Percentiles rank a stretch among this genome's conserved stretches.
Conservation (phyloP, 2,888 invertebrate species). For the Pachliopta kotzebuea region DNA sequence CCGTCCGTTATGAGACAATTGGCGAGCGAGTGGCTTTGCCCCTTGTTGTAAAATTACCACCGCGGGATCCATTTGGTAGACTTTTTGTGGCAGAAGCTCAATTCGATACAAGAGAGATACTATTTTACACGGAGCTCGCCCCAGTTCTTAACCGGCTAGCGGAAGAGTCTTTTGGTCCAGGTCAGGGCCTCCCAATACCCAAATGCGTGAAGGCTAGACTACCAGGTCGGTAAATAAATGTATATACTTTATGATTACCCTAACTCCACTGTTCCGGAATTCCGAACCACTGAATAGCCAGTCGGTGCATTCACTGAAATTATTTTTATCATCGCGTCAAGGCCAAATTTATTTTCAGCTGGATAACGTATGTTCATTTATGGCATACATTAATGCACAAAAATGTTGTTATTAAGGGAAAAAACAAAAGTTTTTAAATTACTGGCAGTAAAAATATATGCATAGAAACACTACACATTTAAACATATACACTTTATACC, state of each 20-base stretch:
- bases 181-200: constrained; percentile 68
- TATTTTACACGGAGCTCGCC: constrained; percentile 89
- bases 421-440: too few relatives aligned
- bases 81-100: constrained; percentile 91
- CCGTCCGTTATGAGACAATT: constrained; percentile 80
- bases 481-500: too few relatives aligned
- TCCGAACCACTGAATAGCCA: neutral
- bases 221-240: constrained; percentile 58
- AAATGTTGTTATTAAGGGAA: too few relatives aligned
- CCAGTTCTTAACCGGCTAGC: constrained; percentile 86
- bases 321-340: constrained; percentile 21
- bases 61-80: constrained; percentile 88
- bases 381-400: neutral
- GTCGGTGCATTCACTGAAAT: constrained; percentile 13
- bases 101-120: constrained; percentile 90
- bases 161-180: constrained; percentile 76
- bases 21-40: constrained; percentile 60
- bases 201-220: constrained; percentile 86
- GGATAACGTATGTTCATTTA: neutral
- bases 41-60: constrained; percentile 87
- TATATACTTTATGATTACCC: neutral
- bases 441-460: too few relatives aligned
- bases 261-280: neutral
- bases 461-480: too few relatives aligned
- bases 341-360: constrained; percentile 6